Evolutionary conservation across 2,113 vertebrate species (phyloP), one percentile per base, ranked within the genome.

Genomic region (Delphinapterus leucas): DNA sequence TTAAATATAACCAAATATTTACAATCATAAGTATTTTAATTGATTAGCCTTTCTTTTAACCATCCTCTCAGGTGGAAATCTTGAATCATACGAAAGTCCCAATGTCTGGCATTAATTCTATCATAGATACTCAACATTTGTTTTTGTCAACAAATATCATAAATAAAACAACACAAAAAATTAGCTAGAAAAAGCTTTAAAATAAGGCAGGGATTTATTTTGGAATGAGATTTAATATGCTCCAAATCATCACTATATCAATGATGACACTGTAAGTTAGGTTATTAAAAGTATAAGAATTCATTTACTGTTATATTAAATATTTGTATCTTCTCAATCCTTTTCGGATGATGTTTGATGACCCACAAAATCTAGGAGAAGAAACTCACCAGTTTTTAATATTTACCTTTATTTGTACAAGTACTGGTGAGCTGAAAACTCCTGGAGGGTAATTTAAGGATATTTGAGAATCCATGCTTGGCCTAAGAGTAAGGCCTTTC

Each of bases 321-420:
- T n/a, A 83, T 20, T 10, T 36, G 4, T 20, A 44, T 17, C 20
- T 55, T 71, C 20, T 93, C 77, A 5, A 63, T 49, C 33, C 49
- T 71, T 76, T 89, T 60, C 76, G 3, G 25, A 53, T 20, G 8
- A 84, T 26, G 55, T 44, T n/a, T 70, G 28, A 77, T 93, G 33
- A 63, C 21, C 36, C 77, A 82, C 36, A 61, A 80, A 76, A 83
- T 49, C 73, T 15, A 31, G 63, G 38, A 88, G 44, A 93, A 95
- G 12, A 83, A 95, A 14, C 21, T 49, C 41, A 80, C 31, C 4
- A 0, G 5, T 82, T 81, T 87, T 97, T 93, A 80, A 93, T 81
- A 21, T 82, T 98, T 99, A 99, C 99, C 98, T 98, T 99, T 96
- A 99, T 97, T 95, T 99, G 99, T 44, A 99, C 98, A 74, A 99